phyloP scores from a whole-genome alignment of 2,888 invertebrate species.

The Pristionchus fissidentatus region DNA sequence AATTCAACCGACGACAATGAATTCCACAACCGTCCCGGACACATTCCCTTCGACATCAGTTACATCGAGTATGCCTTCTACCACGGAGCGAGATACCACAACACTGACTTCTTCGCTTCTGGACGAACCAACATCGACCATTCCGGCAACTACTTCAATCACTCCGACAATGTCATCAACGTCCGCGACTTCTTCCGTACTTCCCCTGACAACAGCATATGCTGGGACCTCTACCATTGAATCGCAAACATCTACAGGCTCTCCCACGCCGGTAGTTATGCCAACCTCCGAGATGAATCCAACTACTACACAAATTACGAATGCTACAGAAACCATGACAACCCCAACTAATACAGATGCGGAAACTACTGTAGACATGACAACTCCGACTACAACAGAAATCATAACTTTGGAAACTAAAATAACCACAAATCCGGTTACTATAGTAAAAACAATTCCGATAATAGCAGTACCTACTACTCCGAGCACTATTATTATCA shows the following conservation, averaged over 20 bases:
- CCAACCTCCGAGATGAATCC: not conserved
- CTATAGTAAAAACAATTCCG: too few relatives aligned
- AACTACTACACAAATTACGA: not conserved
- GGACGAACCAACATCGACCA: not conserved
- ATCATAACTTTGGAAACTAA: too few relatives aligned
- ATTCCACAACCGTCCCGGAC: not conserved
- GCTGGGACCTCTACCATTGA: not conserved
- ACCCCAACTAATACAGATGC: not conserved
- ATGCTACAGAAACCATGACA: not conserved
- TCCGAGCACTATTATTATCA: not conserved
- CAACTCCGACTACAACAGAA: not conserved
- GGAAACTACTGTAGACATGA: not conserved
- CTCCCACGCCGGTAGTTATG: not conserved
- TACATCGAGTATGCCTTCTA: too few relatives aligned
- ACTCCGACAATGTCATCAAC: not conserved
- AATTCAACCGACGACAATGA: not conserved
- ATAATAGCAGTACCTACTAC: not conserved
- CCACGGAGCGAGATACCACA: not conserved
- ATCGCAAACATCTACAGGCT: not conserved
- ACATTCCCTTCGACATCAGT: not conserved
- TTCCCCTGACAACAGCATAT: not conserved
- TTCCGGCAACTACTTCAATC: not conserved
- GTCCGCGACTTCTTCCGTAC: not conserved
- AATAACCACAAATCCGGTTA: too few relatives aligned
- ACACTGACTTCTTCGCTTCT: not conserved